These are phyloP conservation scores for Catharus minimus DNA, from an alignment of 2,113 vertebrate species.

Conservation along the genomic window DNA sequence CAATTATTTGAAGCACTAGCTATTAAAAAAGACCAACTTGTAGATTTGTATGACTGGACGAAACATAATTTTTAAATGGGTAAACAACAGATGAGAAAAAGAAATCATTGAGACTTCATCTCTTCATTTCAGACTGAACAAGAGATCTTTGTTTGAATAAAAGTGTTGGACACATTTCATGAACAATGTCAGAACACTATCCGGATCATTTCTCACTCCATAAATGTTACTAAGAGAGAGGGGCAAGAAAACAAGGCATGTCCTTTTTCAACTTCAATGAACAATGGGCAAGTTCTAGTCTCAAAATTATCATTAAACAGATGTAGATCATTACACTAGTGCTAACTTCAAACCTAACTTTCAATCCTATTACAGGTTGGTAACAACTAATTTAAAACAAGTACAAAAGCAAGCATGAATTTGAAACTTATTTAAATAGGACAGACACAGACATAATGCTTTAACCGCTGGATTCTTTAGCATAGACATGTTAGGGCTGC, in stretches of 20 bases:
- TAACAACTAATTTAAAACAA: background rate
- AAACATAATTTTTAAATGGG: constrained; percentile 38
- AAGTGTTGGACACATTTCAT: constrained; percentile 21
- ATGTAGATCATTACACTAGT: constrained; percentile 3
- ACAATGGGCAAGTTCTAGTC: background rate
- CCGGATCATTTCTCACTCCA: constrained; percentile 67
- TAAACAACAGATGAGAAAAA: constrained; percentile 49
- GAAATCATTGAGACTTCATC: constrained; percentile 38
- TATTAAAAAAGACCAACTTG: background rate
- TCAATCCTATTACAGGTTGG: background rate
- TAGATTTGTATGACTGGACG: background rate
- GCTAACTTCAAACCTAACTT: background rate
- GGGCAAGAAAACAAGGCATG: constrained; percentile 45
- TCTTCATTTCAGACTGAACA: background rate
- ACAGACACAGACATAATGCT: background rate
- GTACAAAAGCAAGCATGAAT: constrained; percentile 30
- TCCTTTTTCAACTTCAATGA: constrained; percentile 17
- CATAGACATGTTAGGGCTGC: constrained; percentile 3
- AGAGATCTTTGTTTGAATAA: constrained; percentile 39
- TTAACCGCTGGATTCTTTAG: constrained; percentile 14
- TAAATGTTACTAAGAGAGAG: constrained; percentile 66
- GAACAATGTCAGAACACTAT: constrained; percentile 17
- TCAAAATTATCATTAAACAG: constrained; percentile 30
- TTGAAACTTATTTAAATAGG: background rate
- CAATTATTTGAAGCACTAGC: background rate